Percentiles rank a stretch among this genome's conserved stretches.
Conservation (phyloP, 2,888 invertebrate species). For the Pseudococcus jackbeardsleyi region DNA sequence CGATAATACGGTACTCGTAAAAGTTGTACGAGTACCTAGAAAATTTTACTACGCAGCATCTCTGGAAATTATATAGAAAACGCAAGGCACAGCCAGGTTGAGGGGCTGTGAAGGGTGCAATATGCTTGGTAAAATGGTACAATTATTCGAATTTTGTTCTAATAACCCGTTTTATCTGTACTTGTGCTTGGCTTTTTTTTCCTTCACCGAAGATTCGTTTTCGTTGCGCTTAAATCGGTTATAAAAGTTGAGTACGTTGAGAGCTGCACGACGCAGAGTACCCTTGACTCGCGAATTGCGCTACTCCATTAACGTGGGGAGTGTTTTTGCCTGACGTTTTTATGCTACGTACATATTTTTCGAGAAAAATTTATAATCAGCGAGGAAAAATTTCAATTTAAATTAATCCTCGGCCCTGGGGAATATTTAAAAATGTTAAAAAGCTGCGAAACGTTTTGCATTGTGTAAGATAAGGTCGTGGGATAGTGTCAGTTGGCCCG, state of each 20-base stretch:
- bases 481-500: constrained; percentile 19
- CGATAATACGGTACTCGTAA: constrained; percentile 30
- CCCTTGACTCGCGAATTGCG: not conserved
- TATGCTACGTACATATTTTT: not conserved
- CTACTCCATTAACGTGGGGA: not conserved
- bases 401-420: not conserved
- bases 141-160: constrained; percentile 30
- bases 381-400: not conserved
- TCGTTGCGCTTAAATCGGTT: not conserved
- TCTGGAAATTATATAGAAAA: not conserved
- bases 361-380: not conserved
- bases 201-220: not conserved
- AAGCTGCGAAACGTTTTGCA: constrained; percentile 19
- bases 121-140: constrained; percentile 22
- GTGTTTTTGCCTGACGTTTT: not conserved
- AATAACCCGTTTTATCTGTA: constrained; percentile 31
- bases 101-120: not conserved
- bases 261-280: not conserved
- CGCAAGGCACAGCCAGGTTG: not conserved
- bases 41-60: not conserved
- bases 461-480: constrained; percentile 13
- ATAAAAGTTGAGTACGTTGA: not conserved
- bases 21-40: not conserved
- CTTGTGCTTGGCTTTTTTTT: not conserved
- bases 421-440: constrained; percentile 18